phyloP scores from a whole-genome alignment of 2,797 vertebrate species.

The Petrocephalus schoutedeni region DNA sequence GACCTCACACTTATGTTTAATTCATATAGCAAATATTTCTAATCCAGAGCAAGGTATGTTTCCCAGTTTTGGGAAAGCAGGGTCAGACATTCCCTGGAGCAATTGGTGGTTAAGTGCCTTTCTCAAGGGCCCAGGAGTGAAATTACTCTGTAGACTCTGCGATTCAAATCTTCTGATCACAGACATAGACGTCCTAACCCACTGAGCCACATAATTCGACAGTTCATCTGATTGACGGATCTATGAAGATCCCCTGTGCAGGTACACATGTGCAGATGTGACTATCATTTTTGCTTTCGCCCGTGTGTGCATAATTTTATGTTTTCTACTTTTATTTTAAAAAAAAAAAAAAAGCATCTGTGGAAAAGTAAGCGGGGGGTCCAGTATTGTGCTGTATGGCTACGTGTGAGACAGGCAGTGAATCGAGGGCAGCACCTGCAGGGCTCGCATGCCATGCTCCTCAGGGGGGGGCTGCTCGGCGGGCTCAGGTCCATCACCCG shows the following conservation, averaged over 20 bases:
- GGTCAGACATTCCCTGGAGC: not conserved
- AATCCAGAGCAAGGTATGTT: not conserved
- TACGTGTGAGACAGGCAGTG: not conserved
- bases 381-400: not conserved
- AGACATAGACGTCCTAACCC: not conserved
- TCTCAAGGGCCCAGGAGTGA: not conserved
- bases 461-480: slow-evolving; percentile 56
- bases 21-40: not conserved
- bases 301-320: not conserved
- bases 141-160: not conserved
- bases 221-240: not conserved
- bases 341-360: not conserved
- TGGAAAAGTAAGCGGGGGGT: not conserved
- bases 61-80: not conserved
- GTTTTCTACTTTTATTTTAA: not conserved
- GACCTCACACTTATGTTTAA: not conserved
- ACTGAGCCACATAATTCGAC: not conserved
- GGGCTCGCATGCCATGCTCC: slow-evolving; percentile 55
- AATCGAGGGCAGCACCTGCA: slow-evolving; percentile 44
- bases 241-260: not conserved
- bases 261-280: not conserved
- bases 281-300: not conserved
- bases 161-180: not conserved
- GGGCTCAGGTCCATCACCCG: slow-evolving; percentile 48
- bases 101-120: not conserved